Conservation (phyloP, 2,797 vertebrate genomes). For the Gobio occitaniae region DNA sequence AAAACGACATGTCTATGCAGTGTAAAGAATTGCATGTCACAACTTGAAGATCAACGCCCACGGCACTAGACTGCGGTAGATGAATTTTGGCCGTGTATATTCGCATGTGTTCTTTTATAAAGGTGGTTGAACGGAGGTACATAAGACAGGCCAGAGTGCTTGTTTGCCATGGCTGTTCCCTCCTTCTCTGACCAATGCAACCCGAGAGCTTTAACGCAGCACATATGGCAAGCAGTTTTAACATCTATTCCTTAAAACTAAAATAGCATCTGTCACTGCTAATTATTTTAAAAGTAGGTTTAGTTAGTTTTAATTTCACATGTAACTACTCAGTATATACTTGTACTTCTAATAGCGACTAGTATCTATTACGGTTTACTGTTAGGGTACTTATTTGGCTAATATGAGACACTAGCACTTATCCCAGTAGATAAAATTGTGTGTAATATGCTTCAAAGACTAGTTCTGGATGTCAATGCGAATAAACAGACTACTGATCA, state of each 20-base stretch:
- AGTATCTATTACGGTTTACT: not conserved
- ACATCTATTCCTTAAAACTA: conserved; percentile 3
- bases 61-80: too few species aligned
- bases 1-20: not conserved
- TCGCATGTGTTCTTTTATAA: not conserved
- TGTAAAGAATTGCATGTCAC: conserved; percentile 15
- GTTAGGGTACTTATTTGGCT: not conserved
- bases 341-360: not conserved
- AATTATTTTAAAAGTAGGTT: too few species aligned
- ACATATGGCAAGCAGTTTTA: conserved; percentile 23
- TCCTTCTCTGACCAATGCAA: conserved; percentile 69
- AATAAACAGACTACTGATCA: not conserved
- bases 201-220: conserved; percentile 42
- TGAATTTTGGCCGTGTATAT: not conserved
- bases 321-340: not conserved
- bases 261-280: not conserved
- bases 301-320: not conserved
- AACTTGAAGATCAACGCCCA: conserved; percentile 30
- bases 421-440: not conserved
- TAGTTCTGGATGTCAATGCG: not conserved
- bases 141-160: conserved; percentile 7
- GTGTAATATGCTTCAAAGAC: not conserved
- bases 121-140: not conserved
- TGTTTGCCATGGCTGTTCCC: conserved; percentile 57
- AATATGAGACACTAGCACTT: not conserved